These are phyloP conservation scores for Fabriciana adippe DNA, from an alignment of 2,888 invertebrate genomes.

Conservation along the genomic window DNA sequence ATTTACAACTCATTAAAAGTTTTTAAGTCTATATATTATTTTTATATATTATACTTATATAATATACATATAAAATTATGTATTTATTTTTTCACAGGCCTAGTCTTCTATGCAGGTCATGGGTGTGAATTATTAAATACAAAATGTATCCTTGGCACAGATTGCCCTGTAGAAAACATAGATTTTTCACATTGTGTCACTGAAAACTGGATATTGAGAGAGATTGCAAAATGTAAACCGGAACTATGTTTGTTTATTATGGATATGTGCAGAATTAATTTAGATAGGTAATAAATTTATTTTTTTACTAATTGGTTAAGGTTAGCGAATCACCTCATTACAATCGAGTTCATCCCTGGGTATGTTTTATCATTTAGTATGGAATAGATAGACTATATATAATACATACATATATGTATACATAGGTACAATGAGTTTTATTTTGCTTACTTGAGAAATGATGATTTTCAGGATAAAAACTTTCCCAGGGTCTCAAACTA, in stretches of 20 bases:
- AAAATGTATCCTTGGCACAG: conserved; percentile 75
- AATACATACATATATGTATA: too few relatives aligned
- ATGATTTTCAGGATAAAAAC: too few relatives aligned
- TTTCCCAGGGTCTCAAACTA: too few relatives aligned
- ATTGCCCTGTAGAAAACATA: conserved; percentile 71
- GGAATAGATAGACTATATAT: too few relatives aligned
- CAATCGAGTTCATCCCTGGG: too few relatives aligned
- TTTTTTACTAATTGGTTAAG: background rate
- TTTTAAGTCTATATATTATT: too few relatives aligned
- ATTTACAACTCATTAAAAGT: background rate
- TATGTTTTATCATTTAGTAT: too few relatives aligned
- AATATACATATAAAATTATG: background rate
- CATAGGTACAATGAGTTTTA: too few relatives aligned
- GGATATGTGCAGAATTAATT: conserved; percentile 80
- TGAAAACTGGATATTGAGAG: conserved; percentile 72
- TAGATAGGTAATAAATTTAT: conserved; percentile 64
- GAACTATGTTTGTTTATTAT: conserved; percentile 75
- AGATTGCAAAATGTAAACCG: conserved; percentile 67
- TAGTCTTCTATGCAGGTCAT: conserved; percentile 82
- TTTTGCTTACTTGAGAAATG: too few relatives aligned
- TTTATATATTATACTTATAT: too few relatives aligned
- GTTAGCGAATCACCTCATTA: too few relatives aligned
- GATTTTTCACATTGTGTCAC: conserved; percentile 66
- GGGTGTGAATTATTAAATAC: conserved; percentile 78
- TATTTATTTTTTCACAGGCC: conserved; percentile 57